Conservation (phyloP, 2,888 invertebrate species). For the Thecocarcelia acutangulata region DNA sequence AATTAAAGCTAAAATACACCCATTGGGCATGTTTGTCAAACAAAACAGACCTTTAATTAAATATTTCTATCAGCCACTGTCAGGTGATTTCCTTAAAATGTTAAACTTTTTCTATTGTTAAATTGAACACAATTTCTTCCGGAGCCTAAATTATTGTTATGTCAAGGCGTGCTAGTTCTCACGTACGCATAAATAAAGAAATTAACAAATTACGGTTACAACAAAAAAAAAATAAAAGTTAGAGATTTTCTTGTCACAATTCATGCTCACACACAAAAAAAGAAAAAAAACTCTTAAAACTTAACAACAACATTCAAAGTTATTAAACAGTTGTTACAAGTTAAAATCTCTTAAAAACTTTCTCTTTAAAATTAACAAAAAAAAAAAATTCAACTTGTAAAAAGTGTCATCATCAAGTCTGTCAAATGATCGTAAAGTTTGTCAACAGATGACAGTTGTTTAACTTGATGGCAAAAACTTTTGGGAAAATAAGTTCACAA, state of each 20-base stretch:
- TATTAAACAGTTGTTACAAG: not conserved
- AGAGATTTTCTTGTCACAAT: not conserved
- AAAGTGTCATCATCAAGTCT: not conserved
- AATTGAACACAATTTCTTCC: too few relatives aligned
- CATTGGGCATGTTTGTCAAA: too few relatives aligned
- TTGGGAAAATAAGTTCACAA: too few relatives aligned
- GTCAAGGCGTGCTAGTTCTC: constrained; percentile 28
- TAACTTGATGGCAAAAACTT: not conserved
- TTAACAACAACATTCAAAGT: not conserved
- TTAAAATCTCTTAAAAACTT: constrained; percentile 21
- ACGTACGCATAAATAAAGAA: constrained; percentile 10
- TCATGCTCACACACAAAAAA: too few relatives aligned
- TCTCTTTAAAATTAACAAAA: constrained; percentile 36
- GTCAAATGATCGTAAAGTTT: constrained; percentile 12
- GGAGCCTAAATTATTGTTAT: too few relatives aligned
- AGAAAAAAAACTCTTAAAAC: constrained; percentile 23
- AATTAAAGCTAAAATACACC: too few relatives aligned
- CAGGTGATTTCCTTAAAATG: too few relatives aligned
- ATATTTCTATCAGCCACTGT: too few relatives aligned
- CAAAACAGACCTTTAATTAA: too few relatives aligned
- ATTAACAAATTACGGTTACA: not conserved
- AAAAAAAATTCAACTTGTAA: not conserved
- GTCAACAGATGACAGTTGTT: not conserved
- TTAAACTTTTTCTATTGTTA: too few relatives aligned
- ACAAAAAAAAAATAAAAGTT: not conserved